Conservation (phyloP, 1,140 invertebrate genomes). For the Zaprionus lachaisei region DNA sequence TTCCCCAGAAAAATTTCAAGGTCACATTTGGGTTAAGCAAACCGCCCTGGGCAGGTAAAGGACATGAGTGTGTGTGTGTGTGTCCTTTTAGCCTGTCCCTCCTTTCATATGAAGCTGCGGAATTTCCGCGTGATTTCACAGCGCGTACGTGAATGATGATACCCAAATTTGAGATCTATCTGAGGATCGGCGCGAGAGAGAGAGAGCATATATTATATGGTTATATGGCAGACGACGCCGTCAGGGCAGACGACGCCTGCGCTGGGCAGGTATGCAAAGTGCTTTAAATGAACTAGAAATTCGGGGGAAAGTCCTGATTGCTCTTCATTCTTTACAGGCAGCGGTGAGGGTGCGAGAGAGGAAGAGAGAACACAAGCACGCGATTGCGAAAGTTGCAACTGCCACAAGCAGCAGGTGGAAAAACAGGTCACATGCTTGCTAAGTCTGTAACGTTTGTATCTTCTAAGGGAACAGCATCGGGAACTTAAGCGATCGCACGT, state of each 20-base stretch:
- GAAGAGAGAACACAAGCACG: constrained; percentile 16
- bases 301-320: constrained; percentile 67
- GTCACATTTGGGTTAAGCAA: constrained; percentile 68
- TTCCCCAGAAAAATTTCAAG: constrained; percentile 77
- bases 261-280: constrained; percentile 70
- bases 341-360: background rate
- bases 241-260: background rate
- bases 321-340: constrained; percentile 58
- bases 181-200: background rate
- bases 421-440: constrained; percentile 21
- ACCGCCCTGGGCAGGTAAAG: constrained; percentile 57
- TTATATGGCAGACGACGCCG: constrained; percentile 15
- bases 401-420: constrained; percentile 59
- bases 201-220: background rate
- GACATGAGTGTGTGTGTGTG: constrained; percentile 17
- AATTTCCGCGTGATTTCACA: constrained; percentile 75
- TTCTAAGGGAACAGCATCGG: background rate
- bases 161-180: constrained; percentile 13
- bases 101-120: constrained; percentile 71
- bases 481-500: background rate
- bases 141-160: constrained; percentile 73
- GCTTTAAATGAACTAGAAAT: constrained; percentile 61
- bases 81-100: constrained; percentile 50
- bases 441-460: background rate
- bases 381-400: constrained; percentile 35